phyloP scores from a whole-genome alignment of 2,888 invertebrate species.

The Mantis religiosa region DNA sequence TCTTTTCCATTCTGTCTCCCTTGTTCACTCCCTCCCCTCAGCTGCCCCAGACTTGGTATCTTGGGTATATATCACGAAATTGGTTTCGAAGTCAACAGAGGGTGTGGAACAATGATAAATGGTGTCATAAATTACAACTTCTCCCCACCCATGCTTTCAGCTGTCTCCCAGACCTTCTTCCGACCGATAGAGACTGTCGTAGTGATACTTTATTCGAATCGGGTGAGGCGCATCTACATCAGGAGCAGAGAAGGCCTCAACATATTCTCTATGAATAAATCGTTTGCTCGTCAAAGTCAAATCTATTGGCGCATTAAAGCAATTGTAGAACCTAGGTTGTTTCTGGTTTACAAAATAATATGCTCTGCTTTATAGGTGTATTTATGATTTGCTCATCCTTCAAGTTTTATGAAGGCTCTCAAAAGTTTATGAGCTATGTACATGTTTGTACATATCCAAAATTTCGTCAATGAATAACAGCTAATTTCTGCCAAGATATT shows the following conservation, averaged over 20 bases:
- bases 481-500: no score
- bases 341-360: no score
- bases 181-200: slow-evolving; percentile 28
- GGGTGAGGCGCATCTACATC: slow-evolving; percentile 10
- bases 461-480: no score
- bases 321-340: no score
- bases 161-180: not conserved
- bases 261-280: slow-evolving; percentile 27
- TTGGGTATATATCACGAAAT: slow-evolving; percentile 55
- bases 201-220: slow-evolving; percentile 26
- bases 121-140: slow-evolving; percentile 46
- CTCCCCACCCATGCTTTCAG: not conserved
- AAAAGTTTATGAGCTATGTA: no score
- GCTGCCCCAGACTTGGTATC: slow-evolving; percentile 35
- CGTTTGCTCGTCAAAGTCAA: slow-evolving; percentile 13
- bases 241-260: slow-evolving; percentile 14
- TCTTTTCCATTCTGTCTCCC: not conserved
- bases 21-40: not conserved
- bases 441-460: no score
- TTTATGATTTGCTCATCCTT: no score
- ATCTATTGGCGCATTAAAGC: no score
- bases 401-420: no score
- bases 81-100: slow-evolving; percentile 46
- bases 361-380: no score
- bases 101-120: slow-evolving; percentile 51